Conservation (phyloP, 2,797 vertebrate species). For the Tadarida brasiliensis region DNA sequence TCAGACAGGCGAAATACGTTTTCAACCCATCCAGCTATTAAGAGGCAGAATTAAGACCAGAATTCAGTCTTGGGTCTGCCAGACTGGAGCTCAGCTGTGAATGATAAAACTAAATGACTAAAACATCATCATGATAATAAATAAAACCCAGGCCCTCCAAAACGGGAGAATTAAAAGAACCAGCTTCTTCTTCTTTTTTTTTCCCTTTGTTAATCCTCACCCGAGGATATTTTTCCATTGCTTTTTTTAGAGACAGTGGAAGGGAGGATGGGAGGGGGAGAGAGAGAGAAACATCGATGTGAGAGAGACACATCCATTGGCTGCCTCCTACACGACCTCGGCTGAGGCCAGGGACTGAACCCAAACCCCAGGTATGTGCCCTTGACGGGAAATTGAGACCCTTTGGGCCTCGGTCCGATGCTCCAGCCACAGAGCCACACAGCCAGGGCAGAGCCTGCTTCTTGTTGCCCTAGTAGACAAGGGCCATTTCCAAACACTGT, state of each 20-base stretch:
- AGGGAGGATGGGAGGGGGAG: too few relatives aligned
- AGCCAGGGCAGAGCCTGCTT: neutral
- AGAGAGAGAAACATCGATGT: too few relatives aligned
- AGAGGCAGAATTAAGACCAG: constrained; percentile 59
- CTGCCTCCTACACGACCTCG: too few relatives aligned
- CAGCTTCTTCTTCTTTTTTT: neutral
- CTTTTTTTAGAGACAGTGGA: too few relatives aligned
- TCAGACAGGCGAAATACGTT: constrained; percentile 61
- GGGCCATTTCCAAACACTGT: neutral
- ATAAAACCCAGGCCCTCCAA: constrained; percentile 33
- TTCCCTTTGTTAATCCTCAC: too few relatives aligned
- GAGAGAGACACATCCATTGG: too few relatives aligned
- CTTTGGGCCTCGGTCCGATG: too few relatives aligned
- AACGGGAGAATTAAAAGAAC: constrained; percentile 3
- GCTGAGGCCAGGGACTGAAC: too few relatives aligned
- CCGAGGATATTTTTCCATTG: too few relatives aligned
- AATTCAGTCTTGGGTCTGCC: constrained; percentile 25
- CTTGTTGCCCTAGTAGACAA: neutral
- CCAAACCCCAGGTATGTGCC: too few relatives aligned
- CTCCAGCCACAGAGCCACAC: too few relatives aligned
- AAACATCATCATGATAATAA: constrained; percentile 34
- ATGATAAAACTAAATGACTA: constrained; percentile 59
- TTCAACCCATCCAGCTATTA: constrained; percentile 38
- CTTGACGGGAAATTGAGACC: too few relatives aligned
- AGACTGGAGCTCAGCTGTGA: constrained; percentile 34